Conservation (phyloP, 2,797 vertebrate genomes). For the Sternotherus odoratus region DNA sequence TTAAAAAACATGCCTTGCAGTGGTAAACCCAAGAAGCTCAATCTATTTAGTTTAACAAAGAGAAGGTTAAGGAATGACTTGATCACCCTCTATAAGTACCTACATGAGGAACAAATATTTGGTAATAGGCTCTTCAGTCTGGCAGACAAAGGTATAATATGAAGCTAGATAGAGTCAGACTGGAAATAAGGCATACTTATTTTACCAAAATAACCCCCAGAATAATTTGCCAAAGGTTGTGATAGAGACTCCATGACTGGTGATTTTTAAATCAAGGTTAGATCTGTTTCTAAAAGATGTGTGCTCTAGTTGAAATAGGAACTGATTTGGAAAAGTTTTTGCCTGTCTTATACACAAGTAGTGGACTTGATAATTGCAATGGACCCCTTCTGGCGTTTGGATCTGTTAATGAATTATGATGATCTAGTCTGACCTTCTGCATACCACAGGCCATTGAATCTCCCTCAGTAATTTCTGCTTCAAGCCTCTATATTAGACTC, state of each 20-base stretch:
- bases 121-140: background rate
- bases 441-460: background rate
- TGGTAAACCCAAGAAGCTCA: background rate
- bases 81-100: background rate
- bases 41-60: background rate
- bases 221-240: background rate
- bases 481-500: background rate
- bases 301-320: background rate
- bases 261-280: background rate
- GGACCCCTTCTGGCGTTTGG: background rate
- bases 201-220: background rate
- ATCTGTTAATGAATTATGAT: background rate
- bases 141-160: background rate
- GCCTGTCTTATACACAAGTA: background rate
- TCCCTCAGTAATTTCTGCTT: background rate
- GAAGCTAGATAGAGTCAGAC: background rate
- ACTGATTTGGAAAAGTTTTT: background rate
- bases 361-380: background rate
- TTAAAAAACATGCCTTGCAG: background rate
- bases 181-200: background rate
- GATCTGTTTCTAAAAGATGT: background rate
- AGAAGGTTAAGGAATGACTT: background rate
- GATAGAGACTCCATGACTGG: background rate
- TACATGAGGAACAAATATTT: background rate
- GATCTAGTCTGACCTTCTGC: background rate